Evolutionary conservation across 2,113 vertebrate genomes (phyloP), one percentile per base, ranked within the genome.

Genomic region (Stictonetta naevosa): DNA sequence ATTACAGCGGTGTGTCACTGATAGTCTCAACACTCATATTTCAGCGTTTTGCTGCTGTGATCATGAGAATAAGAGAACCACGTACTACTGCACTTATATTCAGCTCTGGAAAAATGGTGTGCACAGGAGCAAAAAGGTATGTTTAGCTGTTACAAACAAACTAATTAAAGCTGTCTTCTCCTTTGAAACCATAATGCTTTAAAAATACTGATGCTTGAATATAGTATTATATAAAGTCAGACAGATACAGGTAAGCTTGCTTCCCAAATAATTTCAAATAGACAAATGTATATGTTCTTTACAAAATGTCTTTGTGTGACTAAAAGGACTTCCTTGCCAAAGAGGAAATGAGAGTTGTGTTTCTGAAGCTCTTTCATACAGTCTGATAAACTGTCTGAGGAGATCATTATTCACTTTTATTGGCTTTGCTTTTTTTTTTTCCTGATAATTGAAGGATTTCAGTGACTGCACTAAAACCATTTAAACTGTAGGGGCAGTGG

Each of bases 71-170:
- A 98, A 98, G 99, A 98, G 99, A 99, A 91, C 99, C 99, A 58
- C 98, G 99, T 81, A 99, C 99, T 69, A 99, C 99, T 34, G 99
- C 99, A 7, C 98, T 99, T 81, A 99, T 99, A 96, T 99, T 99
- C 98, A 99, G 99, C 95, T 99, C 99, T 73, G 99, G 99, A 42
- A 99, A 99, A 96, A 99, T 99, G 99, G 99, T 99, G 95, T 99
- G 99, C 98, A 99, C 99, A 3, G 99, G 99, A 95, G 99, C 99
- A 12, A 99, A 99, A 97, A 99, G 99, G 99, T 99, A 96, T 83
- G 89, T 56, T 20, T 23, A 12, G 21, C 33, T 23, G 53, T 50
- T 55, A 50, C 5, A 60, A 52, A 66, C 46, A 75, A 92, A 73
- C 44, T 42, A 53, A 55, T 82, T 79, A 36, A 84, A 60, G 48